phyloP scores from a whole-genome alignment of 2,888 invertebrate genomes.

The Eudemis profundana region DNA sequence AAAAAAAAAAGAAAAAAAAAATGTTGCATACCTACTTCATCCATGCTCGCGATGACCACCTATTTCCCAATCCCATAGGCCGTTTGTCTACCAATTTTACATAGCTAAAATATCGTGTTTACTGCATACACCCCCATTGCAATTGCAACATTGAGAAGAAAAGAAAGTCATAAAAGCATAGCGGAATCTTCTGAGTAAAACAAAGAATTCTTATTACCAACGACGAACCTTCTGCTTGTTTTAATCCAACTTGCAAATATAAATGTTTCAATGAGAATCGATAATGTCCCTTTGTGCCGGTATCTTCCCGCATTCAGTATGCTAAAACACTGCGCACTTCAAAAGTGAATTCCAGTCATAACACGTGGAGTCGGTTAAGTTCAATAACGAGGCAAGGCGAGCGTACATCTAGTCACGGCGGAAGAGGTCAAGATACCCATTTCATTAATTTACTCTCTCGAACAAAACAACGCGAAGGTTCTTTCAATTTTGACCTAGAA shows the following conservation, averaged over 20 bases:
- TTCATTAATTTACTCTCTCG: conserved; percentile 51
- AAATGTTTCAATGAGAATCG: conserved; percentile 23
- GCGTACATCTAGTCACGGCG: conserved; percentile 35
- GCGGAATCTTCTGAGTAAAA: not conserved
- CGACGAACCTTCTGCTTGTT: conserved; percentile 23
- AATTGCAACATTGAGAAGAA: no score
- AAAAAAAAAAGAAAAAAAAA: no score
- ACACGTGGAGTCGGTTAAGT: conserved; percentile 34
- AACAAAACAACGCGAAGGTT: conserved; percentile 49
- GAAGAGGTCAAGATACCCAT: conserved; percentile 54
- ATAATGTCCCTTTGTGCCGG: conserved; percentile 40
- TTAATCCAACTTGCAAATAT: conserved; percentile 19
- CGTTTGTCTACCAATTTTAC: no score
- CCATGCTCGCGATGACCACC: no score
- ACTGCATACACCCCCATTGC: no score
- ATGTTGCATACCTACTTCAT: no score
- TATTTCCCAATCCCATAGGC: no score
- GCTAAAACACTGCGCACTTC: conserved; percentile 40
- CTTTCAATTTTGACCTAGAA: conserved; percentile 61
- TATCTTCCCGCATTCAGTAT: conserved; percentile 30
- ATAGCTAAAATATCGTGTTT: no score
- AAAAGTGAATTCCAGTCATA: conserved; percentile 34
- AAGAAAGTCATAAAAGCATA: not conserved
- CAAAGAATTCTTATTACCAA: conserved; percentile 22
- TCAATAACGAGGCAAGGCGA: conserved; percentile 38